Evolutionary conservation across 2,113 vertebrate species (phyloP), one percentile per base, ranked within the genome.

Genomic region (Meleagris gallopavo): DNA sequence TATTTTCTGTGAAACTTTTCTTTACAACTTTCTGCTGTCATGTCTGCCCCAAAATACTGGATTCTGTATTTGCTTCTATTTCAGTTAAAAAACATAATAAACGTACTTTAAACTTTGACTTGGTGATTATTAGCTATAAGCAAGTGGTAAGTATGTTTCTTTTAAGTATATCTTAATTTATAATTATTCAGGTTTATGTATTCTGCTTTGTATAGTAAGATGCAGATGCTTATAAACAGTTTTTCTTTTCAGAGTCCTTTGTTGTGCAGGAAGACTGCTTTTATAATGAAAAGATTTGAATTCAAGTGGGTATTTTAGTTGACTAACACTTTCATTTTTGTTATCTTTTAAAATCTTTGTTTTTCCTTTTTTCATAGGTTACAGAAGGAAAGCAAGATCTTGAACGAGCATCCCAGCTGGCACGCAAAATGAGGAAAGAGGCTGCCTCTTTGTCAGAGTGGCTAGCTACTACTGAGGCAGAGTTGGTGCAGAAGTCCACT

Each of bases 341-440:
- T 18, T 40, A 0, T 50, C 21, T 71, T 80, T 54, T 45, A n/a
- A 86, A 92, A 80, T 45, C 10, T 18, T 84, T 89, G 48, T 3
- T 70, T 86, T 45, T 52, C 0, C 30, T 54, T 87, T 52, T 69
- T 73, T 22, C 24, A 9, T 84, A 99, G 99, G 99, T 99, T 76
- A 99, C 99, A 0, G 99, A 99, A 91, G 99, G 99, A 15, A 99
- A 99, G 70, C 99, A 99, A 96, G 98, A 99, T 69, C 97, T 99
- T 2, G 99, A 99, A 92, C 98, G 98, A 93, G 99, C 99, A 21
- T 96, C 98, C 11, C 98, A 98, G 61, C 96, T 99, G 75, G 98
- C 99, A 61, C 98, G 98, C 54, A 99, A 97, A 94, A 97, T 99
- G 95, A 98, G 95, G 89, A 99, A 98, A 87, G 99, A 99, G 60